Conservation (phyloP, 2,113 vertebrate genomes). For the Antechinus stuartii region DNA sequence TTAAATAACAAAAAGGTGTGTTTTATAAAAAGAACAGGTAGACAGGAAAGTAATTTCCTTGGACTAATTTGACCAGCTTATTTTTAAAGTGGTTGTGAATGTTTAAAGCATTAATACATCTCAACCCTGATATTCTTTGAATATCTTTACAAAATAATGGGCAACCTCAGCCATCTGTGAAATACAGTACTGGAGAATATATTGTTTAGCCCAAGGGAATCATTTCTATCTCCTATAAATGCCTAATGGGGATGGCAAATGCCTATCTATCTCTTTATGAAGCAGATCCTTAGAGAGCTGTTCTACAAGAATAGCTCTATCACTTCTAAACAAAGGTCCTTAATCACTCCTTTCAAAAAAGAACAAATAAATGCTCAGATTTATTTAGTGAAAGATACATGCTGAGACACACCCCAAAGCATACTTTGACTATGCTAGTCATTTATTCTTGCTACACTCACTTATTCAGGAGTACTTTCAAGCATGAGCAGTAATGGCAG, state of each 20-base stretch:
- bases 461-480: conserved; percentile 38
- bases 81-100: neutral
- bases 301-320: conserved; percentile 11
- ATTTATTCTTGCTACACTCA: conserved; percentile 2
- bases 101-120: neutral
- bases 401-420: neutral
- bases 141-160: conserved; percentile 40
- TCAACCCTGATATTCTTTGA: conserved; percentile 11
- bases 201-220: neutral
- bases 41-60: neutral
- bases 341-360: neutral
- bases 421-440: neutral
- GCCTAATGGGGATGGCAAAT: conserved; percentile 36
- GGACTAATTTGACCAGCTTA: neutral
- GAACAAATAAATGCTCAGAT: conserved; percentile 14
- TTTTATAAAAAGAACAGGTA: neutral
- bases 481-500: neutral
- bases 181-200: conserved; percentile 28
- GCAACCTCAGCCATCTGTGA: conserved; percentile 21
- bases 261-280: conserved; percentile 4
- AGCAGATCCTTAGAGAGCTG: neutral
- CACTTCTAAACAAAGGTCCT: conserved; percentile 22
- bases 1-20: conserved; percentile 10
- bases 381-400: neutral
- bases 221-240: conserved; percentile 32